Conservation (phyloP, 1,140 invertebrate genomes). For the Laupala kohalensis region DNA sequence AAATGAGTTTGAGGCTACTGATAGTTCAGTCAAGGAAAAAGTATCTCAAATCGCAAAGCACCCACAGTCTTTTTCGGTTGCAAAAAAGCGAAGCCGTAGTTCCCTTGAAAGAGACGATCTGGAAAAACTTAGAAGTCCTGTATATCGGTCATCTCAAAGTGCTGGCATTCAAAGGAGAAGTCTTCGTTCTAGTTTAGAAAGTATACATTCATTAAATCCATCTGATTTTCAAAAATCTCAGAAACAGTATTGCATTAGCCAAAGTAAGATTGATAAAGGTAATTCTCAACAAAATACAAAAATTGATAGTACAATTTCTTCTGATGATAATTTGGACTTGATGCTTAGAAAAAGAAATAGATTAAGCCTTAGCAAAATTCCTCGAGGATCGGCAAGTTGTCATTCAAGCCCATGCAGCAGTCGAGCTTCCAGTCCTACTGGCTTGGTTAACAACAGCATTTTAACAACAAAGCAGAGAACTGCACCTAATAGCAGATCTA, state of each 20-base stretch:
- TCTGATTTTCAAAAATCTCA: neutral
- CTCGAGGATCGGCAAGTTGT: slow-evolving; percentile 1
- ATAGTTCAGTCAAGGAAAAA: neutral
- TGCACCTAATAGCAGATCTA: slow-evolving; percentile 1
- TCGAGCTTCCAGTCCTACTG: neutral
- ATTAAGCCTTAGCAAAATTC: neutral
- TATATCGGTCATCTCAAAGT: neutral
- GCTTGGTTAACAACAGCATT: neutral
- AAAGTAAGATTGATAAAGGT: neutral
- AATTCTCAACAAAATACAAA: neutral
- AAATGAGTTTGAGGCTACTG: neutral
- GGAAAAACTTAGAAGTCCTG: neutral
- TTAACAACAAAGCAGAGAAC: neutral
- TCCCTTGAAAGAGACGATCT: neutral
- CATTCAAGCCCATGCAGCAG: slow-evolving; percentile 1
- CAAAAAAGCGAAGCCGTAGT: neutral
- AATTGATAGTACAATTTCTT: too few relatives aligned
- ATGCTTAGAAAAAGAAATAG: neutral
- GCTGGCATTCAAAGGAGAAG: neutral
- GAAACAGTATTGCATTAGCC: neutral
- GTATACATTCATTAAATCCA: neutral
- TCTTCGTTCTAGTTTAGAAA: neutral
- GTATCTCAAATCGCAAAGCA: neutral
- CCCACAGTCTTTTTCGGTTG: neutral
- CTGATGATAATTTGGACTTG: neutral